Evolutionary conservation across 2,888 invertebrate genomes (phyloP).

Genomic region (Platycheirus rosarum): DNA sequence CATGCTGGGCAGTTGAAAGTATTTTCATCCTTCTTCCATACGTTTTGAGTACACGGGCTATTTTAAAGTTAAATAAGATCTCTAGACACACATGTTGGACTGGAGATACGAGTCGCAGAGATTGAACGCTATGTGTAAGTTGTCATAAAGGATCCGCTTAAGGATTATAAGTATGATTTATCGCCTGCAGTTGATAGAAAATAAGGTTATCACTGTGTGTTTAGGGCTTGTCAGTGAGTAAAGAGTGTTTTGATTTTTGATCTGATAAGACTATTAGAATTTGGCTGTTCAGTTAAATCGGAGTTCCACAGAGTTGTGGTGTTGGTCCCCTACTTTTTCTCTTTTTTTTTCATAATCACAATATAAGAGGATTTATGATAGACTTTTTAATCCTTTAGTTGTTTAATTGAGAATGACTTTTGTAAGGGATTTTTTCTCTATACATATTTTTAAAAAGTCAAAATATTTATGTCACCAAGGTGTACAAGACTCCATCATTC

Average conservation of each 20-base stretch:
- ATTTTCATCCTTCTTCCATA: conserved; percentile 26
- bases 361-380: not conserved
- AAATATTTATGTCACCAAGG: too few species aligned
- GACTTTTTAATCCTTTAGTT: not conserved
- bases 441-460: too few species aligned
- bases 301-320: conserved; percentile 28
- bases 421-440: too few species aligned
- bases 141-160: conserved; percentile 70
- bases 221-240: not conserved
- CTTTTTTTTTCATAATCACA: conserved; percentile 2
- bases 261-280: conserved; percentile 14
- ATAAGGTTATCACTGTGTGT: not conserved
- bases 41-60: conserved; percentile 30
- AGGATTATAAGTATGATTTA: conserved; percentile 67
- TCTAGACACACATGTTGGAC: conserved; percentile 14
- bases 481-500: too few species aligned
- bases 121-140: conserved; percentile 56
- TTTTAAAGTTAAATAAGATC: conserved; percentile 64
- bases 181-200: conserved; percentile 23
- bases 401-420: not conserved
- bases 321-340: not conserved
- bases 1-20: conserved; percentile 66
- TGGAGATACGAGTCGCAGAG: not conserved
- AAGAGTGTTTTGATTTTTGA: conserved; percentile 56
- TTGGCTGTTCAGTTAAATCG: conserved; percentile 4